Evolutionary conservation across 2,888 invertebrate genomes (phyloP).

Genomic region (Perithous albicinctus): DNA sequence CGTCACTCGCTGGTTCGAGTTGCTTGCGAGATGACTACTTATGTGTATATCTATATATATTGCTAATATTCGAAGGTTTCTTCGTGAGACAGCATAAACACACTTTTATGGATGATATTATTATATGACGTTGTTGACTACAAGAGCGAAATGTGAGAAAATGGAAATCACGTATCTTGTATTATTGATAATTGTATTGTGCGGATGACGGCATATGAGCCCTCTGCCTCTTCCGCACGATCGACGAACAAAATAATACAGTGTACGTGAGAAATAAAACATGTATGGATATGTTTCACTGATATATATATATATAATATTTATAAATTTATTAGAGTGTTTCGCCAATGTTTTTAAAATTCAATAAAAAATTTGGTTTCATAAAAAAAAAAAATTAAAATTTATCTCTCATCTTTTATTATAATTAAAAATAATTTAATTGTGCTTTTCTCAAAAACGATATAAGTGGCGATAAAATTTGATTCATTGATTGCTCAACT

Average conservation of each 20-base stretch:
- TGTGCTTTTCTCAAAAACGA: no score
- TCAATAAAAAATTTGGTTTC: no score
- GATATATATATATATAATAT: conserved; percentile 7
- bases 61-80: neutral
- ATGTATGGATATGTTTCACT: conserved; percentile 4
- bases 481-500: no score
- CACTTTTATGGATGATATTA: conserved; percentile 6
- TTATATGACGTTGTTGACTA: conserved; percentile 23
- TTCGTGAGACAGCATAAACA: neutral
- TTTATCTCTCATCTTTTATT: no score
- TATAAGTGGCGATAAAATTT: no score
- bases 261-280: conserved; percentile 6
- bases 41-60: conserved; percentile 46
- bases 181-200: conserved; percentile 64
- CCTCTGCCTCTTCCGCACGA: conserved; percentile 71
- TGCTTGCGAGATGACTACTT: conserved; percentile 14
- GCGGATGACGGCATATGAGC: conserved; percentile 72
- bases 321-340: no score
- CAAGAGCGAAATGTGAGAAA: conserved; percentile 1
- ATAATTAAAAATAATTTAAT: no score
- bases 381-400: no score
- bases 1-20: conserved; percentile 54
- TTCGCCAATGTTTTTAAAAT: no score
- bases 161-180: neutral
- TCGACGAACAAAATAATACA: conserved; percentile 48